phyloP scores from a whole-genome alignment of 1,140 invertebrate genomes.

The Drosophila eugracilis region DNA sequence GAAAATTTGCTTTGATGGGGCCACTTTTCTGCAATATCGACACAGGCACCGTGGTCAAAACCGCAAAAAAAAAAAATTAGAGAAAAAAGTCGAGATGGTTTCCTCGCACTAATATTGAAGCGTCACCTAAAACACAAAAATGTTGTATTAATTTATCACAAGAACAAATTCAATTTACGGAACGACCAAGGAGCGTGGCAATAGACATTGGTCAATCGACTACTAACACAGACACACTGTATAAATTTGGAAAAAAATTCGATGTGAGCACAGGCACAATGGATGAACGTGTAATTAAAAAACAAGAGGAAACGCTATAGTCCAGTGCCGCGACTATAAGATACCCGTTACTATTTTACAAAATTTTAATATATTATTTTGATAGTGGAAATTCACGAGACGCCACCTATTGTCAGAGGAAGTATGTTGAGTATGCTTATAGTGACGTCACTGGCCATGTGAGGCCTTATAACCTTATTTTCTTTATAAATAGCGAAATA shows the following conservation, averaged over 20 bases:
- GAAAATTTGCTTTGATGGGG: not conserved
- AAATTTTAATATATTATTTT: too few species aligned
- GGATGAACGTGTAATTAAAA: not conserved
- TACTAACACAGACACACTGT: slow-evolving; percentile 8
- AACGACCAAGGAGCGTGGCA: not conserved
- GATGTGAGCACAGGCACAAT: not conserved
- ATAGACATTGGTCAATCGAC: slow-evolving; percentile 7
- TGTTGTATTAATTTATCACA: too few species aligned
- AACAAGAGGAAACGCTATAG: too few species aligned
- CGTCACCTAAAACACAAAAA: slow-evolving; percentile 1
- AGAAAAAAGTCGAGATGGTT: slow-evolving; percentile 3
- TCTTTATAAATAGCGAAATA: too few species aligned
- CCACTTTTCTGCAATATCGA: not conserved
- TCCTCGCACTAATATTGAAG: not conserved
- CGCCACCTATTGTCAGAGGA: too few species aligned
- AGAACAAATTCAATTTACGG: not conserved
- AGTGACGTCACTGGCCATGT: too few species aligned
- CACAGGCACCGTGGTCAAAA: slow-evolving; percentile 1
- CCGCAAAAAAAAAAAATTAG: not conserved
- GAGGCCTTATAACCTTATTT: too few species aligned
- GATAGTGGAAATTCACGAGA: too few species aligned
- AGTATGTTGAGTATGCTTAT: too few species aligned
- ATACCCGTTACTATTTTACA: too few species aligned
- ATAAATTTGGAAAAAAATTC: not conserved
- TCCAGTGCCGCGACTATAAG: too few species aligned